A percentile compares a stretch with the other conserved stretches of the same genome.
phyloP scores from a whole-genome alignment of 1,140 invertebrate genomes.

The Alviniconcha marisindica region DNA sequence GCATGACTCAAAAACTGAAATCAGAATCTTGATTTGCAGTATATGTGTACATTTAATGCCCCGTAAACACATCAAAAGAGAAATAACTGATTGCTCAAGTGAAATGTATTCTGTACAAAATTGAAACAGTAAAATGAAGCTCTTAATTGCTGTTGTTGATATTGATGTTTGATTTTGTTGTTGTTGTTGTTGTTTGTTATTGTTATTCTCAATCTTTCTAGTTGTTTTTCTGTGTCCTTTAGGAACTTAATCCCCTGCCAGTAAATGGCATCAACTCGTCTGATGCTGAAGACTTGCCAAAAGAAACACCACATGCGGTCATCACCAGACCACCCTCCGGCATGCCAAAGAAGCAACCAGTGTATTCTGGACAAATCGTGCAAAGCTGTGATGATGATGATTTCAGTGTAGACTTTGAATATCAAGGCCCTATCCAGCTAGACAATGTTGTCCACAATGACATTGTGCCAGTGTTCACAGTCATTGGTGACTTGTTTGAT shows the following conservation, averaged over 20 bases:
- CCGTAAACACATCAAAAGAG: no score
- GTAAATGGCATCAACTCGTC: background rate
- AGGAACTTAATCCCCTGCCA: conserved; percentile 1
- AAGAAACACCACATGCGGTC: background rate
- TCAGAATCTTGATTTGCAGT: no score
- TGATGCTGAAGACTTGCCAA: background rate
- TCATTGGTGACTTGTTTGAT: conserved; percentile 35
- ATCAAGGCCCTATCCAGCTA: background rate
- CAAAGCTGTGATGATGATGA: background rate
- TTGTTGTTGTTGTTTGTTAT: no score
- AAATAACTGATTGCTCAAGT: no score
- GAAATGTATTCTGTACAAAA: no score
- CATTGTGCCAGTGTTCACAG: background rate
- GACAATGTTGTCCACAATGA: conserved; percentile 4
- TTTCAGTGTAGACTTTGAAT: background rate
- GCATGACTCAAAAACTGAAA: no score
- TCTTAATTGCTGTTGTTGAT: no score
- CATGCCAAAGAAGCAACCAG: no score
- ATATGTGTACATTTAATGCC: no score
- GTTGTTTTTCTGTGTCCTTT: background rate
- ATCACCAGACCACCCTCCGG: no score
- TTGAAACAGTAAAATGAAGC: no score
- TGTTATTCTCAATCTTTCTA: background rate
- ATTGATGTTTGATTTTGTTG: no score
- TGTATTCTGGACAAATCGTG: background rate